Base-by-base conservation (phyloP, 2,797 vertebrate genomes). In the Scolopax rusticola region DNA sequence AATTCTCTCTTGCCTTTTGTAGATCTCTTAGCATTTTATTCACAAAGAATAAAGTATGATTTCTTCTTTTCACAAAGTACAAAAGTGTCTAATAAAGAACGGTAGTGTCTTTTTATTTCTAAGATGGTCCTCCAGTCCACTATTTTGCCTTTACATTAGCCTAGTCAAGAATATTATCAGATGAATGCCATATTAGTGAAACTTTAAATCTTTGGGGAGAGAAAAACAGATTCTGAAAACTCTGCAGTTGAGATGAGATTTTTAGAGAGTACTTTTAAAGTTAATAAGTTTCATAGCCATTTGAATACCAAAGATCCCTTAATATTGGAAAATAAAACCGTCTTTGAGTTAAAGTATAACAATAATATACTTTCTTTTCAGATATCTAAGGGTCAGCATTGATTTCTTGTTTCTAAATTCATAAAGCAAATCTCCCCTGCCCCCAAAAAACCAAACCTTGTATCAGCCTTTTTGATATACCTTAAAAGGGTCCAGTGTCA, bases 251-350 rank as follows among this genome's bases (percentile, higher is more conserved):
- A 77, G 51, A 17, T 92, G 28, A 32, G 25, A 87, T 41, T 79
- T 89, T 89, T 45, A 73, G 50, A 32, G n/a, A 63, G 8, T 64
- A 71, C 18, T 84, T 92, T 73, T 53, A 57, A 93, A 89, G 71
- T 68, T 82, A 21, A 18, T 21, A 84, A 40, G 30, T 73, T 92
- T 59, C 19, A 4, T 20, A 47, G 68, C n/a, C 1, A 33, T 88
- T 68, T 57, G 69, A 84, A 78, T 75, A 68, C 32, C 28, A 53
- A 73, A 51, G 33, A 47, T 87, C 54, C 8, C 8, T 9, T 71
- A 36, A 20, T 15, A 4, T 3, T 68, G 23, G n/a, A 36, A 1
- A 2, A 1, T 23, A 69, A 51, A 0, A 1, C 2, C 1, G 8
- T 65, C 14, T 61, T 50, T 67, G 25, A 67, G 6, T 85, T 73